Evolutionary conservation across 35 echinoderm and acorn worm genomes (phyloP).

Genomic region (Ophiothrix spiculata): DNA sequence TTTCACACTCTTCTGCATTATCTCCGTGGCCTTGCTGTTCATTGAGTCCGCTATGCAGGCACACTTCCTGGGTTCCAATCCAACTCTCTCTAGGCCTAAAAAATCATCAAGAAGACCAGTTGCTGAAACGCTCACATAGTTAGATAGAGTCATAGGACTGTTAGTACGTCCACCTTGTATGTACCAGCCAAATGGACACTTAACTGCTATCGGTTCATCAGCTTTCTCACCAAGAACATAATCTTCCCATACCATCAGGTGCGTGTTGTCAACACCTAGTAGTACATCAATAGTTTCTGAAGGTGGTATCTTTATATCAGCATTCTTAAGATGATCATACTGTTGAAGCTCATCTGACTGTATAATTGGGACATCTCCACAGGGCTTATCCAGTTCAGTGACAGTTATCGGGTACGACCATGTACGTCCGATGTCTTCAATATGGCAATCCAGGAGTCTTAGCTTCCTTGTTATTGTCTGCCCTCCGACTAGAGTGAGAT

Average conservation of each 20-base stretch:
- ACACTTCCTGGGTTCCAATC: slow-evolving; percentile 60
- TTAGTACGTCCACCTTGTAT: slow-evolving; percentile 40
- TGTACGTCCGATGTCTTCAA: slow-evolving; percentile 51
- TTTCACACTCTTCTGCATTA: slow-evolving; percentile 52
- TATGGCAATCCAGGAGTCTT: slow-evolving; percentile 67
- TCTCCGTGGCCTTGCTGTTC: slow-evolving; percentile 30
- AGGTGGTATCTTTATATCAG: slow-evolving; percentile 34
- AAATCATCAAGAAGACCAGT: slow-evolving; percentile 61
- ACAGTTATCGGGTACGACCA: slow-evolving; percentile 62
- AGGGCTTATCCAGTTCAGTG: slow-evolving; percentile 70
- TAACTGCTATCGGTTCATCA: slow-evolving; percentile 38
- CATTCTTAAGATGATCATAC: slow-evolving; percentile 44
- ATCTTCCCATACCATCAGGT: slow-evolving; percentile 50
- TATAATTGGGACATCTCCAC: slow-evolving; percentile 49
- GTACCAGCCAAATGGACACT: slow-evolving; percentile 72
- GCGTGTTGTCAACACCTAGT: slow-evolving; percentile 66
- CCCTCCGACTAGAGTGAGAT: slow-evolving; percentile 65
- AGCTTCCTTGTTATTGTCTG: slow-evolving; percentile 51
- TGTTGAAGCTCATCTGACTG: slow-evolving; percentile 31
- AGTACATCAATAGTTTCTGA: slow-evolving; percentile 72
- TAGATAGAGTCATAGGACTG: slow-evolving; percentile 32
- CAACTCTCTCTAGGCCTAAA: slow-evolving; percentile 42
- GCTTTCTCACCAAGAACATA: slow-evolving; percentile 39
- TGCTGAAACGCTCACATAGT: slow-evolving; percentile 76
- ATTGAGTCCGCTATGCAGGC: slow-evolving; percentile 42